Percentiles rank a stretch among this genome's conserved stretches.
Evolutionary conservation across 2,797 vertebrate species (phyloP).

Genomic region (Pterois miles): DNA sequence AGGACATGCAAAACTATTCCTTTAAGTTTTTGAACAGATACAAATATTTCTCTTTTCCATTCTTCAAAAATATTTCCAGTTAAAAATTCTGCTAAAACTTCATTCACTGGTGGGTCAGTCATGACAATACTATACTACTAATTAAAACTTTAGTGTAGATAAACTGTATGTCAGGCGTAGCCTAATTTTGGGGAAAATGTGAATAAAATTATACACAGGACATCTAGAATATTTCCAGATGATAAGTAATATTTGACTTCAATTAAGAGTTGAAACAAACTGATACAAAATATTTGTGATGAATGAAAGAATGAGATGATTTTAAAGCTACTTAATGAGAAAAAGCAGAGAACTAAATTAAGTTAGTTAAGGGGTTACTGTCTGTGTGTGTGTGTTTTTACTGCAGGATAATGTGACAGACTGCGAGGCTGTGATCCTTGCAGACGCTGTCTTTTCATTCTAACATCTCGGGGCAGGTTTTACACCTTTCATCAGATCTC

Average conservation of each 20-base stretch:
- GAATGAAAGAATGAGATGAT: no score
- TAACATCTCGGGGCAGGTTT: not conserved
- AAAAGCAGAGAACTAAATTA: no score
- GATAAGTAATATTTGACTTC: no score
- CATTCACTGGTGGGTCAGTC: not conserved
- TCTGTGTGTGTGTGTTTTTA: not conserved
- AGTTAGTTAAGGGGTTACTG: not conserved
- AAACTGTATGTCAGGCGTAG: no score
- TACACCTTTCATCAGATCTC: not conserved
- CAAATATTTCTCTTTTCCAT: not conserved
- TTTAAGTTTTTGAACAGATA: not conserved
- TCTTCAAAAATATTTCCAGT: not conserved
- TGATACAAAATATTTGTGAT: no score
- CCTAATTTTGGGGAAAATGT: not conserved
- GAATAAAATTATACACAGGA: no score
- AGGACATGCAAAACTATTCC: not conserved
- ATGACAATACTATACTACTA: no score
- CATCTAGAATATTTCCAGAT: no score
- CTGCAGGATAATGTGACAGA: conserved; percentile 31
- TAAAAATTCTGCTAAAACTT: not conserved
- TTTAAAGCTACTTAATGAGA: no score
- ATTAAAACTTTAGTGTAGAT: no score
- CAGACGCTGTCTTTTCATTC: conserved; percentile 9
- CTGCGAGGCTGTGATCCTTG: conserved; percentile 21
- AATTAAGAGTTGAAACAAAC: no score